Base-by-base conservation (phyloP, 2,797 vertebrate species). In the Megalops cyprinoides region DNA sequence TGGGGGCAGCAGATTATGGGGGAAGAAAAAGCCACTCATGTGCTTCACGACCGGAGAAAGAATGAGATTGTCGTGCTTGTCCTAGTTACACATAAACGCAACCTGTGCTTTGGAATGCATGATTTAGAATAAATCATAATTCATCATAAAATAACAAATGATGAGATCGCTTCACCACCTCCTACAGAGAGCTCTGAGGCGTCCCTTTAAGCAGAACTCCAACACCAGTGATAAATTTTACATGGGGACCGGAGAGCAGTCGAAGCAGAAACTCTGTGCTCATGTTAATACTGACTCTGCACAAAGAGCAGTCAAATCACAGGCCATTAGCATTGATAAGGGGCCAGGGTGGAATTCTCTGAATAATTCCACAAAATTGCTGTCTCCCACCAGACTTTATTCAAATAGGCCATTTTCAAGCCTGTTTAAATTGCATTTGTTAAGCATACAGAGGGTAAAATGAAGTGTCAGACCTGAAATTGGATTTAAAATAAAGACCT, bases 291-390 rank as follows among this genome's bases (percentile, higher is more conserved):
- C 82, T 81, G 74, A 81, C 28, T 53, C 62, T 37, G 78, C 82
- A 81, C 51, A 82, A 85, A 85, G 81, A 88, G 76, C 51, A 77
- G 80, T 31, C 78, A 85, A 90, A 90, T 89, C 85, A 83, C 31
- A 82, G 60, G 51, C 85, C 84, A 82, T 90, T 87, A 87, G 75
- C 82, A 74, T 0, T 73, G 85, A 85, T 77, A 73, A 84, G 81
- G 67, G 78, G 9, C 81, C 82, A 76, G 80, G 84, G 79, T 75
- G 55, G 79, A 39, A 34, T 69, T 82, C 81, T 74, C 8, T 20
- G 74, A 78, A 37, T 80, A 39, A 46, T 74, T 73, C 76, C 56
- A 79, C 49, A 51, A 15, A 51, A 51, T 48, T 10, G n/a, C 39
- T 23, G 62, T 77, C n/a, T 12, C 71, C 42, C 67, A 34, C 60